Conservation (phyloP, 1,140 invertebrate species). For the Drosophila nannoptera region DNA sequence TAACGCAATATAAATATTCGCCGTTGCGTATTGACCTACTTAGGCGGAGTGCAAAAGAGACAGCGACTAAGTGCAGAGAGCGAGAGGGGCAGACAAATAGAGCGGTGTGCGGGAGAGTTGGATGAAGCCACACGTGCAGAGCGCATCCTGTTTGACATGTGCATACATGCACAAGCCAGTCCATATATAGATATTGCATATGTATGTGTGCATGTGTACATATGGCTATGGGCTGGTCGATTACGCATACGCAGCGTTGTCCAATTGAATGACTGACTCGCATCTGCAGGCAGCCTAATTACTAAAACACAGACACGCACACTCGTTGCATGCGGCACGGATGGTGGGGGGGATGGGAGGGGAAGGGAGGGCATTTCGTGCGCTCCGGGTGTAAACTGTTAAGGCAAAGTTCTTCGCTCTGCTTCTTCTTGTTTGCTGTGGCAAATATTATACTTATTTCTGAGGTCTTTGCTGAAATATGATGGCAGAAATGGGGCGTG, state of each 20-base stretch:
- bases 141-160: not conserved
- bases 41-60: not conserved
- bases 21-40: not conserved
- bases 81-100: not conserved
- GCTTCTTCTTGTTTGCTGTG: not conserved
- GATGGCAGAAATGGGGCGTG: constrained; percentile 15
- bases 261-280: constrained; percentile 1
- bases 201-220: constrained; percentile 9
- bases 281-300: constrained; percentile 32
- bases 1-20: constrained; percentile 1
- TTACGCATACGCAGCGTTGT: constrained; percentile 18
- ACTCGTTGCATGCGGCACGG: constrained; percentile 1
- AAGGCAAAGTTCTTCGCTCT: constrained; percentile 28
- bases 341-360: not conserved
- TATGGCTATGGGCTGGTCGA: too few relatives aligned
- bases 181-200: too few relatives aligned
- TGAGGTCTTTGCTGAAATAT: constrained; percentile 55
- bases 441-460: constrained; percentile 21
- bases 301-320: constrained; percentile 34
- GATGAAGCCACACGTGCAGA: not conserved
- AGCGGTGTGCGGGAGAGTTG: too few relatives aligned
- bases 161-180: not conserved
- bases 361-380: constrained; percentile 14
- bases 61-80: not conserved
- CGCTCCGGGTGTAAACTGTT: constrained; percentile 31